Evolutionary conservation across 2,888 invertebrate genomes (phyloP).

Genomic region (Flabesymbios commensalis): DNA sequence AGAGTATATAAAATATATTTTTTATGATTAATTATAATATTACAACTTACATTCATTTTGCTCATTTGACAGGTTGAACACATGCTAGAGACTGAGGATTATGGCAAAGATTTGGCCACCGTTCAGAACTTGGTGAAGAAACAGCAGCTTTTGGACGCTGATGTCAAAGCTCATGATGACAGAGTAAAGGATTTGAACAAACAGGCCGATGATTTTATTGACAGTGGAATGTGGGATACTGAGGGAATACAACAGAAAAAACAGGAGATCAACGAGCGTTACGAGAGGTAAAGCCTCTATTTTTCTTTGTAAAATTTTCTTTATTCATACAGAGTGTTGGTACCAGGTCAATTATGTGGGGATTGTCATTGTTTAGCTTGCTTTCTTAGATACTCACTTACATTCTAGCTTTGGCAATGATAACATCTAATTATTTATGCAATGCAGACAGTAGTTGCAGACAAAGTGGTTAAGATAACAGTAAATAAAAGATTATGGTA

Average conservation of each 20-base stretch:
- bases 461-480: too few species aligned
- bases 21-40: too few species aligned
- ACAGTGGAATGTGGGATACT: conserved; percentile 96
- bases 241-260: conserved; percentile 90
- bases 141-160: conserved; percentile 96
- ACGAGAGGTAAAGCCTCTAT: conserved; percentile 60
- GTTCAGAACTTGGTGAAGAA: conserved; percentile 91
- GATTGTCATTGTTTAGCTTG: too few species aligned
- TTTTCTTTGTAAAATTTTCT: neutral
- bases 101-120: conserved; percentile 95
- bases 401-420: too few species aligned
- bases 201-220: conserved; percentile 85
- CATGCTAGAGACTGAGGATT: conserved; percentile 91
- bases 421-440: too few species aligned
- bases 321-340: too few species aligned
- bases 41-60: too few species aligned
- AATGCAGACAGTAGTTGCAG: too few species aligned
- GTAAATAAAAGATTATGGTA: too few species aligned
- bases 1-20: too few species aligned
- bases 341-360: too few species aligned
- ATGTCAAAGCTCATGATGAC: conserved; percentile 87
- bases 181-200: conserved; percentile 80
- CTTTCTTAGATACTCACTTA: too few species aligned
- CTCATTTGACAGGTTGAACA: conserved; percentile 81
- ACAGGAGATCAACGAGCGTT: conserved; percentile 93